phyloP scores from a whole-genome alignment of 2,797 vertebrate species.

The Alca torda region DNA sequence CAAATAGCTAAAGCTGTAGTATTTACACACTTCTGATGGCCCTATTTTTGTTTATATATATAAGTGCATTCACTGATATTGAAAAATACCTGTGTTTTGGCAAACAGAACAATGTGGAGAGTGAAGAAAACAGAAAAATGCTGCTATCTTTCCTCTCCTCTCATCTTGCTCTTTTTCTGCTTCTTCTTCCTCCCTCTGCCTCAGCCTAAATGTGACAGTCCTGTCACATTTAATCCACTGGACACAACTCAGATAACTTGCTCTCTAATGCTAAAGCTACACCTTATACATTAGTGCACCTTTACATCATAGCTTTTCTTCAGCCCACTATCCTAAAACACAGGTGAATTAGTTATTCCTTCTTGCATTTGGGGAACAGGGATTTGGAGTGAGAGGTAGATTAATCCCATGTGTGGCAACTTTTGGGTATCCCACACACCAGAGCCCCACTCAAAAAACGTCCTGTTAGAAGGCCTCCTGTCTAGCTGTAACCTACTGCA shows the following conservation, averaged over 20 bases:
- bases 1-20: not conserved
- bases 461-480: not conserved
- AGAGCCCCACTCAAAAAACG: not conserved
- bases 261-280: not conserved
- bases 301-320: not conserved
- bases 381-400: not conserved
- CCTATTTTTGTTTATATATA: not conserved
- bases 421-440: not conserved
- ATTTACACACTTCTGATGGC: not conserved
- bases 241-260: not conserved
- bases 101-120: not conserved
- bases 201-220: not conserved
- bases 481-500: not conserved
- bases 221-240: not conserved
- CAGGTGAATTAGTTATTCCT: accelerated
- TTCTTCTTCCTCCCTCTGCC: not conserved
- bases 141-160: not conserved
- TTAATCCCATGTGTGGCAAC: not conserved
- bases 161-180: not conserved
- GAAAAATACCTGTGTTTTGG: not conserved
- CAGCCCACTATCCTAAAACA: not conserved
- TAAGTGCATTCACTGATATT: not conserved
- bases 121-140: not conserved
- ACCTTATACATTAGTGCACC: not conserved
- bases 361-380: not conserved